Percentiles rank a stretch among this genome's conserved stretches.
Conservation (phyloP, 2,888 invertebrate genomes). For the Steromphala cineraria region DNA sequence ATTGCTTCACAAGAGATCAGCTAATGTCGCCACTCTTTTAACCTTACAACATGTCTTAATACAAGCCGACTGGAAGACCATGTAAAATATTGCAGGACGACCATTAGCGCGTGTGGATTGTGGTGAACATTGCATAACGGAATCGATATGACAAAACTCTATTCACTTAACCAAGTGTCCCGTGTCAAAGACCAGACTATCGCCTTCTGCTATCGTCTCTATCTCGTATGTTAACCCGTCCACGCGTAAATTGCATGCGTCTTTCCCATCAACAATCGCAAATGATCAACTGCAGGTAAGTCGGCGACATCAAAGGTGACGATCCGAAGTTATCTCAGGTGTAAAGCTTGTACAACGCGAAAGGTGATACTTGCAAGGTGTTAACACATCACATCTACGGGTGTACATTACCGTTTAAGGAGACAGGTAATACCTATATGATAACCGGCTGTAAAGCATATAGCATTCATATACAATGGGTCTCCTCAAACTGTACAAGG, state of each 20-base stretch:
- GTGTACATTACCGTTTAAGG: not conserved
- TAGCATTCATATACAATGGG: not conserved
- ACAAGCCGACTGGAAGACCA: too few relatives aligned
- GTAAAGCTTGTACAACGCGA: not conserved
- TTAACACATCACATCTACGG: not conserved
- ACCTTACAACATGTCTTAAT: too few relatives aligned
- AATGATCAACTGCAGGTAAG: not conserved
- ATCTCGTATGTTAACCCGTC: not conserved
- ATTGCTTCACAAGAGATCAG: too few relatives aligned
- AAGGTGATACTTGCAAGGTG: not conserved
- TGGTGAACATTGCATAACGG: not conserved
- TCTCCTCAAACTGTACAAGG: too few relatives aligned
- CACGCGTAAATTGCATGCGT: not conserved
- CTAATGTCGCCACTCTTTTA: too few relatives aligned
- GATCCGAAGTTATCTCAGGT: not conserved
- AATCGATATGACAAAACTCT: too few relatives aligned
- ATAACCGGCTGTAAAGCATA: not conserved
- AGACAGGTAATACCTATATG: not conserved
- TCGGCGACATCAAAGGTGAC: conserved; percentile 14
- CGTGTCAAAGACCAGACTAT: too few relatives aligned
- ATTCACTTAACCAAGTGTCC: too few relatives aligned
- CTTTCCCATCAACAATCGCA: not conserved
- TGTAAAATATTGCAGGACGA: too few relatives aligned
- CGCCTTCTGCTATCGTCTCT: too few relatives aligned
- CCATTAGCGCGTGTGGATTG: not conserved